A percentile compares a stretch with the other conserved stretches of the same genome.
Evolutionary conservation across 2,888 invertebrate genomes (phyloP).

Genomic region (Salpingus planirostris): DNA sequence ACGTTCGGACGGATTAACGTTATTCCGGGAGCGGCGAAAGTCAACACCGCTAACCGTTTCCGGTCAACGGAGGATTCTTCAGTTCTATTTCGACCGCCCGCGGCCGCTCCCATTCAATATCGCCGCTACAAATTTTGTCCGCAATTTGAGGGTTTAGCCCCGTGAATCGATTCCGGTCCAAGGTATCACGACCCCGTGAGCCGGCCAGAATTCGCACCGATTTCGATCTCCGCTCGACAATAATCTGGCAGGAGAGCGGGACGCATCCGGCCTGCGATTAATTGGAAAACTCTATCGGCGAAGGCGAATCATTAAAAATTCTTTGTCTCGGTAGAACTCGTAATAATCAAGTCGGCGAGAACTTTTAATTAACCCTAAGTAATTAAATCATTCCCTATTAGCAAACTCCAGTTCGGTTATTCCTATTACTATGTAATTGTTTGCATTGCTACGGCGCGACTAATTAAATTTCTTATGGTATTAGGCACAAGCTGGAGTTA

Average conservation of each 20-base stretch:
- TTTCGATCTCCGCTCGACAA: too few species aligned
- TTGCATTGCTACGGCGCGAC: too few species aligned
- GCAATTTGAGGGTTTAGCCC: too few species aligned
- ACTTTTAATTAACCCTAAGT: constrained; percentile 20
- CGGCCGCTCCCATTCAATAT: constrained; percentile 25
- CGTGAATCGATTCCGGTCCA: too few species aligned
- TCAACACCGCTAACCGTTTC: constrained; percentile 23
- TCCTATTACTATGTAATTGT: too few species aligned
- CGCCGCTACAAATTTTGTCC: constrained; percentile 14
- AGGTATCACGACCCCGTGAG: too few species aligned
- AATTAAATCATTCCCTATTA: constrained; percentile 20
- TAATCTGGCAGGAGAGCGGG: too few species aligned
- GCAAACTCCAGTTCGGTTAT: constrained; percentile 13
- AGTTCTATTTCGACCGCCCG: constrained; percentile 19
- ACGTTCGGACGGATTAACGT: constrained; percentile 20
- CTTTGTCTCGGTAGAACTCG: constrained; percentile 10
- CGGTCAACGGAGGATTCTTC: constrained; percentile 27
- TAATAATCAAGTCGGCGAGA: constrained; percentile 11
- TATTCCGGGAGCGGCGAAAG: constrained; percentile 21
- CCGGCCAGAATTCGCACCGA: too few species aligned
- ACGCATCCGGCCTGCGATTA: too few species aligned
- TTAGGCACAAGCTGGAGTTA: too few species aligned
- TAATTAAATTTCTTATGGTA: too few species aligned
- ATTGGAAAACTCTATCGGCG: constrained; percentile 12
- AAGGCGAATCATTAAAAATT: constrained; percentile 15